Conservation (phyloP, 2,797 vertebrate species). For the Rhabdophis nuchalis region DNA sequence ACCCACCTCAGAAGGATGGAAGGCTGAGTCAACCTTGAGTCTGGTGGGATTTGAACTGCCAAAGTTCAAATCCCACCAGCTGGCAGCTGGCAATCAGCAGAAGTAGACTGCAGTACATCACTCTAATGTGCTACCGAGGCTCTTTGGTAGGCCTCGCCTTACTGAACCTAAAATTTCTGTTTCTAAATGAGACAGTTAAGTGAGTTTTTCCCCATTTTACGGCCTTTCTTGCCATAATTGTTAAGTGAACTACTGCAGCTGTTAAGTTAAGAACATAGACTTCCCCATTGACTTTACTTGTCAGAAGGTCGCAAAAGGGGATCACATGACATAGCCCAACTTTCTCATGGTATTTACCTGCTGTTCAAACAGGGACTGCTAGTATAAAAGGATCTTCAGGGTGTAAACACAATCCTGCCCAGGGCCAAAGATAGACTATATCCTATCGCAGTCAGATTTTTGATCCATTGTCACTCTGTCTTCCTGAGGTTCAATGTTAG, state of each 20-base stretch:
- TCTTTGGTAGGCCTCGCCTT: neutral
- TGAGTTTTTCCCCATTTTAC: neutral
- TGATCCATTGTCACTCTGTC: neutral
- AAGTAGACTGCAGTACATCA: no score
- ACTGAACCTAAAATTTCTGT: neutral
- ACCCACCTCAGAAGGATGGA: no score
- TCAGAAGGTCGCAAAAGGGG: neutral
- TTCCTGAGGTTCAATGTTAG: neutral
- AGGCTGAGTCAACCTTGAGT: no score
- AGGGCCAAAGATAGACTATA: neutral
- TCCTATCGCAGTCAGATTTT: neutral
- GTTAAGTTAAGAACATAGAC: no score
- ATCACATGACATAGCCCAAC: neutral
- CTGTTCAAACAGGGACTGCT: neutral
- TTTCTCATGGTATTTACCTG: neutral
- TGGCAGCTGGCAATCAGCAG: no score
- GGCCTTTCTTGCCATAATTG: neutral
- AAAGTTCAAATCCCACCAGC: no score
- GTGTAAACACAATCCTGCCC: neutral
- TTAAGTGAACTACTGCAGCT: no score
- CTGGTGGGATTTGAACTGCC: no score
- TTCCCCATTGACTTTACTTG: neutral
- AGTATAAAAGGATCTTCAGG: neutral
- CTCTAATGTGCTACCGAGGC: no score
- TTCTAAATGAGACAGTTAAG: neutral